These are phyloP conservation scores for Cerastoderma edule DNA, from an alignment of 2,888 invertebrate species.

Conservation along the genomic window DNA sequence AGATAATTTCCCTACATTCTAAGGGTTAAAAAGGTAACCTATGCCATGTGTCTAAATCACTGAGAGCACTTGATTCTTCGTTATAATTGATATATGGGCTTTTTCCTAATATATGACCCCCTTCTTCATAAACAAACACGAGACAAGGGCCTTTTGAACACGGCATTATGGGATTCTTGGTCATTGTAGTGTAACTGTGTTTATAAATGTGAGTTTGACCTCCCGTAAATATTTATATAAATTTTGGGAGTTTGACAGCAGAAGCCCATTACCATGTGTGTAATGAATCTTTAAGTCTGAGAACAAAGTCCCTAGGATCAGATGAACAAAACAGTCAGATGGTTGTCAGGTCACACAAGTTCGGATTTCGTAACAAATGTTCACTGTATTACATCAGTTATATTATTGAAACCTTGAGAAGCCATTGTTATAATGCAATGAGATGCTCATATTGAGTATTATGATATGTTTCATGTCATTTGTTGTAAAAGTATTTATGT, in stretches of 20 bases:
- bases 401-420: too few relatives aligned
- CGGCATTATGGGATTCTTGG: constrained; percentile 19
- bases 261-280: background rate
- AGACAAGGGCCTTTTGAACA: constrained; percentile 18
- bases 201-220: constrained; percentile 18
- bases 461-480: too few relatives aligned
- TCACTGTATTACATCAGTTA: too few relatives aligned
- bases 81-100: constrained; percentile 19
- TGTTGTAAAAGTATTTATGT: too few relatives aligned
- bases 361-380: too few relatives aligned
- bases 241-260: constrained; percentile 16
- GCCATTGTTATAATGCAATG: too few relatives aligned
- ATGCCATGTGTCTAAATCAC: background rate
- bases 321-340: too few relatives aligned
- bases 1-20: too few relatives aligned
- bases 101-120: background rate
- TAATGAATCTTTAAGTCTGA: background rate
- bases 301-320: too few relatives aligned
- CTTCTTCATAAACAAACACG: constrained; percentile 1
- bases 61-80: background rate
- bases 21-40: background rate
- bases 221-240: constrained; percentile 5
- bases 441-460: too few relatives aligned
- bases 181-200: constrained; percentile 17
- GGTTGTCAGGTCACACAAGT: too few relatives aligned